Conservation (phyloP, 53 echinoderm and acorn worm genomes). For the Antedon mediterranea region DNA sequence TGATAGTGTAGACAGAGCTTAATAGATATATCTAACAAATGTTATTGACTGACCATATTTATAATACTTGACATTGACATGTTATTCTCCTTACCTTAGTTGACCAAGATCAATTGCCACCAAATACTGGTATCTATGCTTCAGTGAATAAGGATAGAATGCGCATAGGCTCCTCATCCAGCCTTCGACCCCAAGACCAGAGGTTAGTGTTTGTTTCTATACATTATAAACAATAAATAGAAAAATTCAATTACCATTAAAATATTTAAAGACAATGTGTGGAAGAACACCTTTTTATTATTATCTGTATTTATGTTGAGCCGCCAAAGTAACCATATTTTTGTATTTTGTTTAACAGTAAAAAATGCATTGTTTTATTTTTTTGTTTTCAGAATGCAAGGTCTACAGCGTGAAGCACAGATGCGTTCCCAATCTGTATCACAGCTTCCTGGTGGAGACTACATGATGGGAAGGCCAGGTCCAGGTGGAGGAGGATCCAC, state of each 20-base stretch:
- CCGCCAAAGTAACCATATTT: too few species aligned
- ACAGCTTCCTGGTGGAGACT: conserved; percentile 30
- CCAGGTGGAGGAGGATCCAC: conserved; percentile 25
- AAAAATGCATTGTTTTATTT: too few species aligned
- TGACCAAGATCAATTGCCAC: neutral
- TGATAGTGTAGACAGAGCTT: too few species aligned
- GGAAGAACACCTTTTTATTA: too few species aligned
- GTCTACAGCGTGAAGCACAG: neutral
- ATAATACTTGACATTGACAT: neutral
- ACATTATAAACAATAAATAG: too few species aligned
- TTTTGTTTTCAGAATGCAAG: neutral
- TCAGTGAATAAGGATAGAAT: neutral
- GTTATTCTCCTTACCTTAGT: too few species aligned
- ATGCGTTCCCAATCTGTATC: neutral
- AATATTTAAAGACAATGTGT: too few species aligned
- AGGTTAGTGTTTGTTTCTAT: neutral
- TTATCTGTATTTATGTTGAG: too few species aligned
- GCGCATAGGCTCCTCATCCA: neutral
- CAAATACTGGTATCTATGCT: neutral
- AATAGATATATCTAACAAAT: too few species aligned
- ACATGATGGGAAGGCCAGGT: conserved; percentile 26
- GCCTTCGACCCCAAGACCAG: neutral
- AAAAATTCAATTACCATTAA: too few species aligned
- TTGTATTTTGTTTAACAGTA: too few species aligned
- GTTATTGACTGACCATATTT: too few species aligned